phyloP scores from a whole-genome alignment of 2,888 invertebrate species.

The Acanthopleura granulata region DNA sequence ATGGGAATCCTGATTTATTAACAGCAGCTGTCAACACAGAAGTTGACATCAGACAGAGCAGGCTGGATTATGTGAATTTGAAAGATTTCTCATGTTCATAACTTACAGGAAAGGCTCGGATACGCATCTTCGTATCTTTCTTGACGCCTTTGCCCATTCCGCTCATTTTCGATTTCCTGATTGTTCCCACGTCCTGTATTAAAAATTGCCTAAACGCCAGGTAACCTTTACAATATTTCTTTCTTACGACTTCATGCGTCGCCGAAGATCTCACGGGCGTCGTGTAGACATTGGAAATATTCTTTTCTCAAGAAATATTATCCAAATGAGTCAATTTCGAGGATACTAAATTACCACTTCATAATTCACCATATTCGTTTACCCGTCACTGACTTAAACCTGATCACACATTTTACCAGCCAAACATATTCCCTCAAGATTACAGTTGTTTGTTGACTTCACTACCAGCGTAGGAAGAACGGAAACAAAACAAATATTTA shows the following conservation, averaged over 20 bases:
- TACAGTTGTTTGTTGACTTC: too few relatives aligned
- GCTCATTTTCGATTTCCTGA: slow-evolving; percentile 40
- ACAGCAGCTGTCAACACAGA: too few relatives aligned
- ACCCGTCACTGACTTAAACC: neutral
- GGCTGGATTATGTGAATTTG: too few relatives aligned
- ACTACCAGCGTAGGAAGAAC: too few relatives aligned
- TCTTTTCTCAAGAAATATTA: neutral
- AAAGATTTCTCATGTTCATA: neutral
- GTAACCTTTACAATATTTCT: too few relatives aligned
- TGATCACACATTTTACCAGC: neutral
- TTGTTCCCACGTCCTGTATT: neutral
- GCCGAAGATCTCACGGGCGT: neutral
- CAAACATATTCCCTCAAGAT: too few relatives aligned
- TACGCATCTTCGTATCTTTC: slow-evolving; percentile 86
- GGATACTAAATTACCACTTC: neutral
- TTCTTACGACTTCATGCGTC: neutral
- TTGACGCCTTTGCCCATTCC: slow-evolving; percentile 49
- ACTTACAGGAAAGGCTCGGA: slow-evolving; percentile 97
- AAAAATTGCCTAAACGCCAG: too few relatives aligned
- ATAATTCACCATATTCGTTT: slow-evolving; percentile 6
- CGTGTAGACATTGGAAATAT: too few relatives aligned
- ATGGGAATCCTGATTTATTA: too few relatives aligned
- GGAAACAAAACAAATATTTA: too few relatives aligned
- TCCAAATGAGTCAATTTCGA: slow-evolving; percentile 7
- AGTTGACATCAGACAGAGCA: too few relatives aligned